A percentile compares a stretch with the other conserved stretches of the same genome.
phyloP scores from a whole-genome alignment of 2,888 invertebrate species.

The Callyntrura guangdongensis region DNA sequence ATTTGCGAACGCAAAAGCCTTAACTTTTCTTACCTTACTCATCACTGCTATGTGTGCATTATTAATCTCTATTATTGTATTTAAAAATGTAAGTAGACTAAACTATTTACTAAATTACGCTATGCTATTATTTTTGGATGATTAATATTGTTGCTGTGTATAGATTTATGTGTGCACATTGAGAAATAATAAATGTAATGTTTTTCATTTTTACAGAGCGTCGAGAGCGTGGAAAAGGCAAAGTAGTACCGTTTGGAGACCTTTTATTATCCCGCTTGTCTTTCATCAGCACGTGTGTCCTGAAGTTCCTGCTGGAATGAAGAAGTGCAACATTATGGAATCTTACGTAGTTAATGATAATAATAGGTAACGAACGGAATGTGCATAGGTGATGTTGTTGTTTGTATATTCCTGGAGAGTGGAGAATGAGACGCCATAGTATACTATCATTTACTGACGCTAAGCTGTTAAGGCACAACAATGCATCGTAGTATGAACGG shows the following conservation, averaged over 20 bases:
- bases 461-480: conserved; percentile 57
- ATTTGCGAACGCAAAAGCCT: too few relatives aligned
- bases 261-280: conserved; percentile 17
- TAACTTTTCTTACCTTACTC: too few relatives aligned
- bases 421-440: conserved; percentile 52
- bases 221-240: background rate
- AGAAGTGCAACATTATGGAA: conserved; percentile 39
- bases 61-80: too few relatives aligned
- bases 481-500: conserved; percentile 77
- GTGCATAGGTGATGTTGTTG: conserved; percentile 41
- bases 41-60: too few relatives aligned
- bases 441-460: conserved; percentile 44
- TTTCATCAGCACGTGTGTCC: conserved; percentile 31
- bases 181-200: background rate
- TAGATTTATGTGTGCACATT: too few relatives aligned
- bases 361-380: conserved; percentile 70
- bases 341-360: conserved; percentile 39
- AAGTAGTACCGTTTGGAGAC: background rate
- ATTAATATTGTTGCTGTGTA: too few relatives aligned
- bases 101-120: too few relatives aligned
- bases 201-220: background rate
- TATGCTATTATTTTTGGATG: too few relatives aligned
- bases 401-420: conserved; percentile 47
- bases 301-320: conserved; percentile 49
- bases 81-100: too few relatives aligned